phyloP scores from a whole-genome alignment of 2,797 vertebrate species.

The Sebastiscus albofasciatus region DNA sequence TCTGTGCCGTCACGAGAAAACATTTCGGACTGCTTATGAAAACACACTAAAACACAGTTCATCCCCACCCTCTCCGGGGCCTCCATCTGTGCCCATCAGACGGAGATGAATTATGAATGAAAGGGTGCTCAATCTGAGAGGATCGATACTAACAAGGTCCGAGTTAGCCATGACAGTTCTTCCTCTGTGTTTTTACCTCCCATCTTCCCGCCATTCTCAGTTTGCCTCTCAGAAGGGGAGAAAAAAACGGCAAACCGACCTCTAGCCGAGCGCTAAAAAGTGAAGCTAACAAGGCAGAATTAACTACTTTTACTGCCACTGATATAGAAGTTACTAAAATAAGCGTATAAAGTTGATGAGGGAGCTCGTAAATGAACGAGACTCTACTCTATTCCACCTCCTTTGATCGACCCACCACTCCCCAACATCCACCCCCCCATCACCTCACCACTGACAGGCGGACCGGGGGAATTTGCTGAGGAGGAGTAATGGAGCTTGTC shows the following conservation, averaged over 20 bases:
- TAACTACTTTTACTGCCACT: conserved; percentile 28
- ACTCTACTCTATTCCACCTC: conserved; percentile 42
- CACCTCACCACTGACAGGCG: conserved; percentile 76
- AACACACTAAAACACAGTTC: conserved; percentile 49
- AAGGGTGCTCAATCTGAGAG: conserved; percentile 72
- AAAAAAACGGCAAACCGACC: not conserved
- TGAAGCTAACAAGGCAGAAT: conserved; percentile 32
- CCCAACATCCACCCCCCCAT: conserved; percentile 48
- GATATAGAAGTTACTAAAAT: conserved; percentile 41
- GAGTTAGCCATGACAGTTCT: conserved; percentile 64
- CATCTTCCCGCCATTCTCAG: conserved; percentile 12
- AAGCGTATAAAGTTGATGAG: conserved; percentile 1
- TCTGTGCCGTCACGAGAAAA: conserved; percentile 28
- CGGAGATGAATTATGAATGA: conserved; percentile 81
- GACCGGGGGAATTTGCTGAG: conserved; percentile 69
- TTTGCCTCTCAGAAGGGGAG: conserved; percentile 2
- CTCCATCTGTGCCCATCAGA: conserved; percentile 59
- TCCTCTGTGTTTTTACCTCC: conserved; percentile 25
- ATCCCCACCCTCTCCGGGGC: conserved; percentile 20
- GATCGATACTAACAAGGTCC: conserved; percentile 83
- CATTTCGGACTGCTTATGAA: conserved; percentile 56
- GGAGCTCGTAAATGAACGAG: conserved; percentile 33
- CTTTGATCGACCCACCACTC: conserved; percentile 57
- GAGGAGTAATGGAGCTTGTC: conserved; percentile 83
- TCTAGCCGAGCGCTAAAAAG: conserved; percentile 25